A percentile compares a stretch with the other conserved stretches of the same genome.
Evolutionary conservation across 2,113 vertebrate genomes (phyloP).

Genomic region (Mohoua ochrocephala): DNA sequence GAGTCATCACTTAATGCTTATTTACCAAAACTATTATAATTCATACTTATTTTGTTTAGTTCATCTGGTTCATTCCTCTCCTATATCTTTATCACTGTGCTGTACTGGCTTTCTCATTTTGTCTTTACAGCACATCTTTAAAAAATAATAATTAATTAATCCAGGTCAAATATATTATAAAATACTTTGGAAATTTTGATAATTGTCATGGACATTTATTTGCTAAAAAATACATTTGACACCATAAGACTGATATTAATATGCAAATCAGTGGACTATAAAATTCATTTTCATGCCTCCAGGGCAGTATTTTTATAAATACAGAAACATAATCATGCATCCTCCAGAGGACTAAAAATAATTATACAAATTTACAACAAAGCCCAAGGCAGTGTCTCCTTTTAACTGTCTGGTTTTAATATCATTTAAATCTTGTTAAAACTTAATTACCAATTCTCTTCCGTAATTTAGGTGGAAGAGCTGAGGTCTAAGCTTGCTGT

Average conservation of each 20-base stretch:
- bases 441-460: slow-evolving; percentile 82
- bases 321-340: slow-evolving; percentile 79
- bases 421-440: slow-evolving; percentile 83
- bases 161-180: not conserved
- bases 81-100: not conserved
- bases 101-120: not conserved
- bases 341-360: slow-evolving; percentile 81
- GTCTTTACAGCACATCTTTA: not conserved
- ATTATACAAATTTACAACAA: slow-evolving; percentile 80
- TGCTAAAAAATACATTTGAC: slow-evolving; percentile 62
- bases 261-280: slow-evolving; percentile 76
- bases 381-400: slow-evolving; percentile 80
- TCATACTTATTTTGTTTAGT: not conserved
- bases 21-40: not conserved
- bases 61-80: not conserved
- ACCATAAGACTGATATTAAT: slow-evolving; percentile 66
- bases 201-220: slow-evolving; percentile 46
- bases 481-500: slow-evolving; percentile 82
- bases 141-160: not conserved
- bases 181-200: slow-evolving; percentile 42
- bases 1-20: not conserved
- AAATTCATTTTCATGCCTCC: slow-evolving; percentile 75
- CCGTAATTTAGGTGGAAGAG: slow-evolving; percentile 84
- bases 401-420: slow-evolving; percentile 80
- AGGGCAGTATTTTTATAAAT: slow-evolving; percentile 83